These are phyloP conservation scores for Phrynocephalus versicolor DNA, from an alignment of 2,113 vertebrate species.

Conservation along the genomic window DNA sequence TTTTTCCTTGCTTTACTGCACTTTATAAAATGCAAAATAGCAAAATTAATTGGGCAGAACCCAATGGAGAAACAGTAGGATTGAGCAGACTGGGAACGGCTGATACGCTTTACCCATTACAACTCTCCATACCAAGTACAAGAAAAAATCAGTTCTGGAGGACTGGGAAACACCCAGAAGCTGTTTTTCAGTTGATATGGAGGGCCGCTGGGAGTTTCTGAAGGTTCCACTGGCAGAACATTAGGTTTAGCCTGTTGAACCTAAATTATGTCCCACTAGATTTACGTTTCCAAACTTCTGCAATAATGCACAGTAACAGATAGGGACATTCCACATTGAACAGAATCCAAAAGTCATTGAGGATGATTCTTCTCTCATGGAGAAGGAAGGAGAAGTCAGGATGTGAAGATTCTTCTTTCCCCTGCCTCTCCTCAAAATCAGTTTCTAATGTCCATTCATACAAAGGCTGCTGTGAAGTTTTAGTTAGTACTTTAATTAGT, in stretches of 20 bases:
- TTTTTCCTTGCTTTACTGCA: conserved; percentile 17
- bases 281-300: background rate
- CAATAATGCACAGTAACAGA: too few relatives aligned
- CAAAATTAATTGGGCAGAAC: background rate
- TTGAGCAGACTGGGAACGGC: background rate
- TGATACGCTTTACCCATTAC: background rate
- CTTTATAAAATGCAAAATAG: background rate
- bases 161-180: background rate
- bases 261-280: background rate
- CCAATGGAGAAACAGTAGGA: background rate
- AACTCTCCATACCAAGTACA: background rate
- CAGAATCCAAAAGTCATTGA: too few relatives aligned
- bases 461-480: background rate
- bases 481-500: background rate
- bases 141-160: background rate
- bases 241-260: background rate
- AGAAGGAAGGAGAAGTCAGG: too few relatives aligned
- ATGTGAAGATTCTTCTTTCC: too few relatives aligned
- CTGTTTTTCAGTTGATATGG: background rate
- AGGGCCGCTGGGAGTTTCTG: too few relatives aligned
- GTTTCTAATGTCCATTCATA: background rate
- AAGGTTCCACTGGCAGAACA: background rate
- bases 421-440: background rate
- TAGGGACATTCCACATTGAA: too few relatives aligned
- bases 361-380: too few relatives aligned